phyloP scores from a whole-genome alignment of 2,797 vertebrate species.

The Paguma larvata region DNA sequence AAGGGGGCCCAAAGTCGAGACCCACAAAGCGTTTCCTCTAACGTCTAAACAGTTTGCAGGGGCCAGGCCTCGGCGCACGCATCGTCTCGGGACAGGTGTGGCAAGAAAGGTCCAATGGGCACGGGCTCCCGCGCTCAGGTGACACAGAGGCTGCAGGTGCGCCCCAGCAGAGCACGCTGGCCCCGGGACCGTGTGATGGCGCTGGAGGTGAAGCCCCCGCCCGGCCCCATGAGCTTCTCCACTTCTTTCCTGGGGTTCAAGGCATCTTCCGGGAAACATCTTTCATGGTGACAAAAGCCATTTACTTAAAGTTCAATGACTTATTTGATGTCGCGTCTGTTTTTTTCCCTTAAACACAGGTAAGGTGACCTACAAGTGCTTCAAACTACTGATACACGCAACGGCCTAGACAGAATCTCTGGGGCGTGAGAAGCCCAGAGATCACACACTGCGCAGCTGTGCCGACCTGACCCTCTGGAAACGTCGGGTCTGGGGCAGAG shows the following conservation, averaged over 20 bases:
- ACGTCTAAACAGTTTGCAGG: no score
- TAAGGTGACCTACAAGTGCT: neutral
- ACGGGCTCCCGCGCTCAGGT: neutral
- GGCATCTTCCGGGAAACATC: neutral
- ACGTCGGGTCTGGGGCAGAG: neutral
- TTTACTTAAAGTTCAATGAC: neutral
- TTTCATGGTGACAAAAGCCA: neutral
- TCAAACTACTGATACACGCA: neutral
- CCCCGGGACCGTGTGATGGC: accelerated
- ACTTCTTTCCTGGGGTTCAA: neutral
- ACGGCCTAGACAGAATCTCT: neutral
- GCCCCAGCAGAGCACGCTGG: no score
- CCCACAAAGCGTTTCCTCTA: neutral
- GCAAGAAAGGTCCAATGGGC: neutral
- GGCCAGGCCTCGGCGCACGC: neutral
- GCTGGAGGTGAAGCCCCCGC: neutral
- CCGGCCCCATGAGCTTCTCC: neutral
- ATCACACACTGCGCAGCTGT: no score
- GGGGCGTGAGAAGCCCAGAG: neutral
- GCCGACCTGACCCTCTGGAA: neutral
- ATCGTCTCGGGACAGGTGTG: neutral
- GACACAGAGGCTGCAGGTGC: neutral
- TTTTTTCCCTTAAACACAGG: neutral
- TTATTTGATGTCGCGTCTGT: neutral
- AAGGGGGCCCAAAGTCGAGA: neutral